Conservation (phyloP, 2,797 vertebrate genomes). For the Pantherophis alleghaniensis region DNA sequence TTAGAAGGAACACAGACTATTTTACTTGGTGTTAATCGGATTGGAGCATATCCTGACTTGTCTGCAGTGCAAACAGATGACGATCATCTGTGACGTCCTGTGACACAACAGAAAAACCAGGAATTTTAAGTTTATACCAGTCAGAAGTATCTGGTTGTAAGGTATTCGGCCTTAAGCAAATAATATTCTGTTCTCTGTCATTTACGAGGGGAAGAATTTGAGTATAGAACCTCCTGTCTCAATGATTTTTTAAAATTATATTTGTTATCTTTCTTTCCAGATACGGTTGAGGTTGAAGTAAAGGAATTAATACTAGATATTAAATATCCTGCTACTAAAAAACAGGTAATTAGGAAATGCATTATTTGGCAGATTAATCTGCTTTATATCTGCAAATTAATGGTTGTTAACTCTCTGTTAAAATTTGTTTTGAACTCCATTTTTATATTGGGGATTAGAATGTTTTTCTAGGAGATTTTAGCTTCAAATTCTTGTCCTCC, state of each 20-base stretch:
- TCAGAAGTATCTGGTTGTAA: not conserved
- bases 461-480: not conserved
- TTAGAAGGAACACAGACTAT: not conserved
- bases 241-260: not conserved
- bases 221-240: not conserved
- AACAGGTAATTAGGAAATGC: slow-evolving; percentile 78
- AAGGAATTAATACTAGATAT: slow-evolving; percentile 89
- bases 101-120: not conserved
- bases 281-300: slow-evolving; percentile 84
- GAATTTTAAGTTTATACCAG: not conserved
- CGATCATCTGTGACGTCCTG: no score
- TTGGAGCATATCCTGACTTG: not conserved
- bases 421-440: not conserved
- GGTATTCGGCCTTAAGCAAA: not conserved
- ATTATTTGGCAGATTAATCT: not conserved
- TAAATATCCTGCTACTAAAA: slow-evolving; percentile 93
- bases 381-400: not conserved
- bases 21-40: not conserved
- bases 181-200: not conserved
- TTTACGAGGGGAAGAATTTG: not conserved
- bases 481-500: not conserved
- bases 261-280: slow-evolving; percentile 70
- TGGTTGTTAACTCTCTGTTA: not conserved
- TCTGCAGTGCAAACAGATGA: not conserved
- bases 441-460: not conserved